Conservation (phyloP, 2,797 vertebrate genomes). For the Spinibarbus caldwelli region DNA sequence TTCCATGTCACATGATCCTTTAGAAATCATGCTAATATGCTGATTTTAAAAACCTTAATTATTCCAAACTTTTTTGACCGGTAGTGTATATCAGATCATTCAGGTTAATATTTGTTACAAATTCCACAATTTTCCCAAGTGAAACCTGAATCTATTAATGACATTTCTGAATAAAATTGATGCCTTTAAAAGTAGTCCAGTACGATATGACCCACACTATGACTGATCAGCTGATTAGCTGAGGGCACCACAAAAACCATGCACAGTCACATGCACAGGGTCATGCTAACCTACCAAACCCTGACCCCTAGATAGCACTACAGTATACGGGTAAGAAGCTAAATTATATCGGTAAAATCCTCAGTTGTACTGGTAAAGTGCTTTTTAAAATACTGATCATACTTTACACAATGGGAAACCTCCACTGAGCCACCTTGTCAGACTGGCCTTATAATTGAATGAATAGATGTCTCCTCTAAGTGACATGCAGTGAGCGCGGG, state of each 20-base stretch:
- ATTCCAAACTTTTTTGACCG: background rate
- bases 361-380: background rate
- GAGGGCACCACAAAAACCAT: background rate
- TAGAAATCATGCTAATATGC: no score
- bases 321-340: background rate
- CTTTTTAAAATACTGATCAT: background rate
- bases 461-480: conserved; percentile 45
- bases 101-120: background rate
- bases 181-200: background rate
- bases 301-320: background rate
- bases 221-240: background rate
- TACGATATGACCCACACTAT: background rate
- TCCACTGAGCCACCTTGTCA: background rate
- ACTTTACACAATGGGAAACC: conserved; percentile 12
- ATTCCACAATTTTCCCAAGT: background rate
- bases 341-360: background rate
- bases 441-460: conserved; percentile 35
- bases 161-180: background rate
- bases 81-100: background rate
- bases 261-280: no score
- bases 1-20: no score
- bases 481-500: conserved; percentile 48
- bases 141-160: background rate
- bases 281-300: background rate
- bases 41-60: no score